A percentile compares a stretch with the other conserved stretches of the same genome.
Conservation (phyloP, 2,888 invertebrate genomes). For the Drosophila basisetae region DNA sequence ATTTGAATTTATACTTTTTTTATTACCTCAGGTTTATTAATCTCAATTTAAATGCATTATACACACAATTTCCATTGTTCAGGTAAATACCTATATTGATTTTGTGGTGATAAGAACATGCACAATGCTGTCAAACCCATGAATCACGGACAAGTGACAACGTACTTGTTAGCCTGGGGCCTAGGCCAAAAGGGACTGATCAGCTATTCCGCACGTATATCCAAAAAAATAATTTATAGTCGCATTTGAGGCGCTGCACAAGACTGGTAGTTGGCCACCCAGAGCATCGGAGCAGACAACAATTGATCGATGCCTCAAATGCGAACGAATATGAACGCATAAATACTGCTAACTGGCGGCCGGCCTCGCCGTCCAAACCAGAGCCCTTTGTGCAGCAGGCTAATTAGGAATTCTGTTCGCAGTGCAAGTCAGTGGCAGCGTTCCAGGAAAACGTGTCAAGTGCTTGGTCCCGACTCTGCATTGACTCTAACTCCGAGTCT, state of each 20-base stretch:
- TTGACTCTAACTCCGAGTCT: slow-evolving; percentile 4
- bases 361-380: slow-evolving; percentile 8
- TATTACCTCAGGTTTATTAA: background rate
- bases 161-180: slow-evolving; percentile 30
- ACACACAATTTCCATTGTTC: background rate
- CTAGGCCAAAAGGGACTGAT: slow-evolving; percentile 31
- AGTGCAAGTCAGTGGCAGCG: slow-evolving; percentile 40
- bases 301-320: slow-evolving; percentile 65
- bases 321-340: slow-evolving; percentile 67
- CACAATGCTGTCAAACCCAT: slow-evolving; percentile 37
- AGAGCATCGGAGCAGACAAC: slow-evolving; percentile 52
- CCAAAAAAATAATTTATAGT: slow-evolving; percentile 68
- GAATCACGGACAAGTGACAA: slow-evolving; percentile 52
- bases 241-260: slow-evolving; percentile 66
- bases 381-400: slow-evolving; percentile 38
- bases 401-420: slow-evolving; percentile 75
- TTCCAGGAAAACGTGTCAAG: slow-evolving; percentile 79
- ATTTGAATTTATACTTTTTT: background rate
- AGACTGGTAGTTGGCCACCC: slow-evolving; percentile 67
- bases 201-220: slow-evolving; percentile 64
- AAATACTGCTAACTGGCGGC: slow-evolving; percentile 55
- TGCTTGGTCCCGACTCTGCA: slow-evolving; percentile 37
- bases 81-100: background rate
- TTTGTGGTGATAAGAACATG: slow-evolving; percentile 24
- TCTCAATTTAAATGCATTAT: slow-evolving; percentile 5